Base-by-base conservation (phyloP, 1,140 invertebrate genomes). In the Reticulitermes speratus region DNA sequence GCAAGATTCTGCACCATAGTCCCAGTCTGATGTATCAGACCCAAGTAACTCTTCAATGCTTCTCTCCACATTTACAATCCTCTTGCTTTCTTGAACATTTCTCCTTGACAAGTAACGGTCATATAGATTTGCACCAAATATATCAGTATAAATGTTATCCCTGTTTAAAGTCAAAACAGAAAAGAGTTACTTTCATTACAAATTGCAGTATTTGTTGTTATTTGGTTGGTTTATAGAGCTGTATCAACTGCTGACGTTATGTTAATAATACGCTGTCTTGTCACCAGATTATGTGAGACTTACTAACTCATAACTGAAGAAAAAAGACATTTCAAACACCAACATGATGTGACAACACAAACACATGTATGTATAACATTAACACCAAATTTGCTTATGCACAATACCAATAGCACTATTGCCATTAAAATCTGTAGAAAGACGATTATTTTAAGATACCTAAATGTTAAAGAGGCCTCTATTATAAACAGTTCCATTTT, bases 51-150 rank as follows among this genome's bases (percentile, higher is more conserved):
- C 81, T 59, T 87, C 86, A 25, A 87, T 82, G 12, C 44, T 86
- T n/a, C 86, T 82, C 25, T 83, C 19, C 16, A 84, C 44, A 21
- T 65, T 81, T 21, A 23, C 44, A 8, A 81, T 25, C 14, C 83
- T 30, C 9, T 59, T 44, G 44, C 32, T 82, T 32, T 21, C 84
- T 23, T 45, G 81, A 11, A 32, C 44, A 44, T 75, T 21, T 59
- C 81, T 44, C 38, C 45, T 87, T 38, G 30, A 59, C 81, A 94
- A 90, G 87, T 93, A 93, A 86, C 92, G 89, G 88, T 93, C 91
- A 89, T 94, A 94, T 25, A 94, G 89, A 88, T 94, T 94, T 32
- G 93, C 93, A 19, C 94, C 94, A 88, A 93, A 93, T 55, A 94
- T 92, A 89, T 94, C 94, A 11, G 93, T 93, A 87, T 93, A 91